These are phyloP conservation scores for Callithrix jacchus DNA, from an alignment of 2,113 vertebrate genomes.

Conservation along the genomic window DNA sequence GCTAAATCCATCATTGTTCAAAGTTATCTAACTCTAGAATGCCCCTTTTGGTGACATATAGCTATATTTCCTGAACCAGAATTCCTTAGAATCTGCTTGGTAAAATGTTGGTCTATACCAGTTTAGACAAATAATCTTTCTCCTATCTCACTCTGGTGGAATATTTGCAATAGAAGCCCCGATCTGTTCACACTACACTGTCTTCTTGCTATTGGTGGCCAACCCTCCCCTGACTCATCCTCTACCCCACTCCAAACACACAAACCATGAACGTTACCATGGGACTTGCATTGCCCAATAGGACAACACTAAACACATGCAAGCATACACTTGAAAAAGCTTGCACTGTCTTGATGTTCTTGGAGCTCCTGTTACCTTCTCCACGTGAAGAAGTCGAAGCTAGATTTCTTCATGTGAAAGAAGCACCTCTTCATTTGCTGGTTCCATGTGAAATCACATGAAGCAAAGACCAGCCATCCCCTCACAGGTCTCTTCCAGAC, in stretches of 20 bases:
- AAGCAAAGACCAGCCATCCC: neutral
- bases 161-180: neutral
- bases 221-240: neutral
- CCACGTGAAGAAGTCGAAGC: neutral
- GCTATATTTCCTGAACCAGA: neutral
- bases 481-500: neutral
- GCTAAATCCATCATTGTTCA: neutral
- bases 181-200: neutral
- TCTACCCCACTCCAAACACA: neutral
- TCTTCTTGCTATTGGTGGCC: neutral
- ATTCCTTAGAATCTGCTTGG: neutral
- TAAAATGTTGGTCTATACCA: neutral
- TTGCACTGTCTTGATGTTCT: neutral
- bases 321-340: neutral
- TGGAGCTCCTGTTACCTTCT: neutral
- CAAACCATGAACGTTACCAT: neutral
- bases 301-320: neutral
- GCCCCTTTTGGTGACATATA: neutral
- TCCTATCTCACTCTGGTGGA: neutral
- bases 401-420: neutral
- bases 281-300: neutral
- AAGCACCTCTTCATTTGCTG: neutral
- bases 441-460: neutral
- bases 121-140: neutral
- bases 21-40: neutral